Evolutionary conservation across 2,888 invertebrate genomes (phyloP), one percentile per base, ranked within the genome.

Genomic region (Venustoraphidia nigricollis): DNA sequence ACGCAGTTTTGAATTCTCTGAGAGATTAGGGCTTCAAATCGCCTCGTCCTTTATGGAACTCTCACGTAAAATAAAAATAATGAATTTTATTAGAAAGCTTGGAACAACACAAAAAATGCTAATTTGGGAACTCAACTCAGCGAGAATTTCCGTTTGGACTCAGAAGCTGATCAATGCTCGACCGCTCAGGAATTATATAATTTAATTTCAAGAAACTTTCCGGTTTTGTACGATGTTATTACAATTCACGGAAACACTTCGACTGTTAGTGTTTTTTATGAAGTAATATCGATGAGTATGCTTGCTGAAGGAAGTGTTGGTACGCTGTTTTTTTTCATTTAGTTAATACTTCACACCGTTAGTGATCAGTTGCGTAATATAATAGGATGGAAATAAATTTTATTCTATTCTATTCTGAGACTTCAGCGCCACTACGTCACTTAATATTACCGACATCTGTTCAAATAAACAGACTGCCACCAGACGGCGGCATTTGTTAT

Each of bases 271-370:
- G 64, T 74, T 1, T 63, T 67, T 48, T 73, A 70, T 46, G 77
- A 81, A 59, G 62, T 75, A 6, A 57, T 79, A 1, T 68, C 72
- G 1, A 73, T 79, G 71, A 62, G 60, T 17, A 59, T 77, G 9
- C 59, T 80, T 35, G 55, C 73, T 27, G 75, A 74, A 56, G 71
- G 71, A 34, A 62, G 63, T 41, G 54, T 67, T 52, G 72, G 75
- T 73, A 56, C 54, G n/a, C 44, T 36, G 38, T 37, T n/a, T 34
- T 48, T 10, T 47, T 34, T 11, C 36, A 44, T 41, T 9, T 14
- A 39, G n/a, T 4, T 17, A 17, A 4, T n/a, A n/a, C n/a, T n/a
- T n/a, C n/a, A n/a, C n/a, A n/a, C 17, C 17, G 17, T 36, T 46
- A 13, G 14, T 40, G 41, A n/a, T 48, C 35, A 11, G 50, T 49